A percentile compares a stretch with the other conserved stretches of the same genome.
These are phyloP conservation scores for Ostrea edulis DNA, from an alignment of 1,140 invertebrate genomes.

Conservation along the genomic window DNA sequence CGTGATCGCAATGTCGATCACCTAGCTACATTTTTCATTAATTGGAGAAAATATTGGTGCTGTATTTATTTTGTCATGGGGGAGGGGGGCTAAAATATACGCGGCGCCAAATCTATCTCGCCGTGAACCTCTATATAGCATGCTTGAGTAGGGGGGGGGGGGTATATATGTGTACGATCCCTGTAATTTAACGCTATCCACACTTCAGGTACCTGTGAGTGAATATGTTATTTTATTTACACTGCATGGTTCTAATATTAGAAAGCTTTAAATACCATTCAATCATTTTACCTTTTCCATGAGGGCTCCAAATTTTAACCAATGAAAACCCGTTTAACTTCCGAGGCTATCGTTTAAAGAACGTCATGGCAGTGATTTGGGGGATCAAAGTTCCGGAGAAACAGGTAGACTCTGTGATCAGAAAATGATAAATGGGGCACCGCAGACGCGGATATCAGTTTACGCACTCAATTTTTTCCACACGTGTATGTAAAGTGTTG, in stretches of 20 bases:
- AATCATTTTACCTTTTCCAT: neutral
- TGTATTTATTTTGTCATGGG: too few relatives aligned
- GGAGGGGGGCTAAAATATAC: too few relatives aligned
- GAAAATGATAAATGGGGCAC: neutral
- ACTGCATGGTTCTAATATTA: conserved; percentile 10
- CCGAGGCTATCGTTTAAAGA: neutral
- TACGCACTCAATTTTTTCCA: neutral
- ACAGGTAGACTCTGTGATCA: neutral
- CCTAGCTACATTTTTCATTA: too few relatives aligned
- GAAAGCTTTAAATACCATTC: neutral
- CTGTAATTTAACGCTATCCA: too few relatives aligned
- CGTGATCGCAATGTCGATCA: too few relatives aligned
- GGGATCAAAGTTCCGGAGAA: neutral
- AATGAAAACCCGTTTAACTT: neutral
- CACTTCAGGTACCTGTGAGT: too few relatives aligned
- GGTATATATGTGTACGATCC: too few relatives aligned
- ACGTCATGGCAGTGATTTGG: conserved; percentile 26
- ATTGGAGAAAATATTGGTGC: too few relatives aligned
- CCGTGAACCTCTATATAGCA: too few relatives aligned
- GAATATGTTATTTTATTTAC: neutral
- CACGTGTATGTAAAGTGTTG: neutral
- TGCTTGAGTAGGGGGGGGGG: too few relatives aligned
- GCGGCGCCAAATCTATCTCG: too few relatives aligned
- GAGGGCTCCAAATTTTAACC: neutral
- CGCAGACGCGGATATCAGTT: neutral